These are phyloP conservation scores for Drosophila vallismaia DNA, from an alignment of 2,888 invertebrate species.

Conservation along the genomic window DNA sequence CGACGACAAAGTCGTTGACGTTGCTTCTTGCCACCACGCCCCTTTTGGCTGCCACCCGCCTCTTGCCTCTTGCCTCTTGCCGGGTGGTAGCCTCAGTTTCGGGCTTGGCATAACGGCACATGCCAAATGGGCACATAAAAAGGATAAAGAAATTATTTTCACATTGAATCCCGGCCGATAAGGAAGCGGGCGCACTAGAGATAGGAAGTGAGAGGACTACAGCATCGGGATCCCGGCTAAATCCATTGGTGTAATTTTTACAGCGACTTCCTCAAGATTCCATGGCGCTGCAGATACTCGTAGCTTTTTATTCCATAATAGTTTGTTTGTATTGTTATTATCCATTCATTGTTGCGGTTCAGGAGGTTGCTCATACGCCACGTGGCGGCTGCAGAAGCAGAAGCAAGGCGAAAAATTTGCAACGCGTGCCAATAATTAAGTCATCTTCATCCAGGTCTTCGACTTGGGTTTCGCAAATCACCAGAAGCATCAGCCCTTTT, in stretches of 20 bases:
- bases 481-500: conserved; percentile 53
- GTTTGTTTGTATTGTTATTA: conserved; percentile 38
- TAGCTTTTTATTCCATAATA: conserved; percentile 48
- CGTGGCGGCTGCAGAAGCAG: conserved; percentile 55
- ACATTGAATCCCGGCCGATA: conserved; percentile 77
- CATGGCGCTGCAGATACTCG: conserved; percentile 48
- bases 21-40: conserved; percentile 28
- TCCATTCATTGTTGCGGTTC: conserved; percentile 57
- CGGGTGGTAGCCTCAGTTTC: conserved; percentile 37
- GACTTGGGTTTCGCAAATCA: conserved; percentile 8
- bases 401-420: conserved; percentile 73
- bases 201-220: not conserved
- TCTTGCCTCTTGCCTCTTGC: conserved; percentile 5
- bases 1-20: conserved; percentile 45
- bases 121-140: conserved; percentile 83
- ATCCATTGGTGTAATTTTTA: conserved; percentile 74
- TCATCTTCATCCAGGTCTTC: conserved; percentile 35
- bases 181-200: conserved; percentile 30
- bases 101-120: conserved; percentile 77
- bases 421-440: conserved; percentile 82
- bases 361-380: conserved; percentile 69
- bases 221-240: conserved; percentile 43
- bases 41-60: not conserved
- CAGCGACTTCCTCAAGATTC: conserved; percentile 58
- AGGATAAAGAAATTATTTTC: conserved; percentile 83